These are phyloP conservation scores for Aplysina aerophoba DNA, from an alignment of 37 sponge, comb jelly and placozoan genomes.

Conservation along the genomic window DNA sequence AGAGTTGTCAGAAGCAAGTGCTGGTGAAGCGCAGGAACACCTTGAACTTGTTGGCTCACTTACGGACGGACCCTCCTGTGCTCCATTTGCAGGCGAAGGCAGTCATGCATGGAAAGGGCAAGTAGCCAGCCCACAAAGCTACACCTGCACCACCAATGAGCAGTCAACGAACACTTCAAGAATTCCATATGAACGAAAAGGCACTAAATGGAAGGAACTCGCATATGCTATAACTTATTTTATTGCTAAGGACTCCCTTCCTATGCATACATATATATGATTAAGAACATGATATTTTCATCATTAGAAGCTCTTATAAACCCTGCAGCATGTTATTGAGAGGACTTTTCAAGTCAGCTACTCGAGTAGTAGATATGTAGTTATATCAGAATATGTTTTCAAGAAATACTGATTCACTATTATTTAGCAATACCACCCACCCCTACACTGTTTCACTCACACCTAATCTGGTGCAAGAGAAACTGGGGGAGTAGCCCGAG, in stretches of 20 bases:
- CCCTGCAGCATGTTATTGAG: too few relatives aligned
- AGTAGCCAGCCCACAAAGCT: background rate
- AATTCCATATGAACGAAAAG: constrained; percentile 7
- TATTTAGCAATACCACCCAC: too few relatives aligned
- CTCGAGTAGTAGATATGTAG: too few relatives aligned
- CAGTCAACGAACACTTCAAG: background rate
- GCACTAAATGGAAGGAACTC: constrained; percentile 44
- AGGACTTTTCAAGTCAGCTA: too few relatives aligned
- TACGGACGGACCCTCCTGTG: constrained; percentile 11
- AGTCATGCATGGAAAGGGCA: constrained; percentile 18
- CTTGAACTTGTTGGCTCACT: constrained; percentile 31
- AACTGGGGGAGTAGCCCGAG: too few relatives aligned
- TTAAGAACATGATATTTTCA: too few relatives aligned
- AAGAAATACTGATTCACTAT: too few relatives aligned
- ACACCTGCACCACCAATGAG: background rate
- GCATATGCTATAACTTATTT: constrained; percentile 28
- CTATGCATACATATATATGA: too few relatives aligned
- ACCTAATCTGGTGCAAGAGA: too few relatives aligned
- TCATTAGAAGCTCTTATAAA: too few relatives aligned
- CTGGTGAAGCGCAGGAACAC: constrained; percentile 25
- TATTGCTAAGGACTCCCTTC: constrained; percentile 30
- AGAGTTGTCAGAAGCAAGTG: constrained; percentile 17
- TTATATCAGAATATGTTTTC: too few relatives aligned
- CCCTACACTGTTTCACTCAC: too few relatives aligned
- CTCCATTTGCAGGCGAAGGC: background rate